Percentiles rank a stretch among this genome's conserved stretches.
Conservation (phyloP, 2,888 invertebrate species). For the Hyalella azteca region DNA sequence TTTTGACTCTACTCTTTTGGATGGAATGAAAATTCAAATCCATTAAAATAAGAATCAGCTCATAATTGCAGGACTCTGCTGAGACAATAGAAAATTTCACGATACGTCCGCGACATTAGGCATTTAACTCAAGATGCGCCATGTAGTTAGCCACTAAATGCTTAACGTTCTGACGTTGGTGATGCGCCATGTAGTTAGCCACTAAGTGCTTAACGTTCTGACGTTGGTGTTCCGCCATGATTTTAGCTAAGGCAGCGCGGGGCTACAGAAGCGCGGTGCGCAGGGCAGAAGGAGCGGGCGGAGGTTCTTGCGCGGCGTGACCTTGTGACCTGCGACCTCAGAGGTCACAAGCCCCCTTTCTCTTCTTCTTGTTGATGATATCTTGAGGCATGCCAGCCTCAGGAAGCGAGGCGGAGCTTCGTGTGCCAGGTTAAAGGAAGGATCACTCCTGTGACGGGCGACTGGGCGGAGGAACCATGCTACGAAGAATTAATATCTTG, state of each 20-base stretch:
- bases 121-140: too few species aligned
- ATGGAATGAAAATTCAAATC: too few species aligned
- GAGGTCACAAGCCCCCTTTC: constrained; percentile 29
- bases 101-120: too few species aligned
- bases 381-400: neutral
- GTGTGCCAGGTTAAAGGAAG: neutral
- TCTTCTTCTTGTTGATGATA: constrained; percentile 33
- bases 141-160: too few species aligned
- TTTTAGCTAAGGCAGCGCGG: neutral
- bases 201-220: neutral
- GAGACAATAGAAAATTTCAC: too few species aligned
- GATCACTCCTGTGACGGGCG: neutral
- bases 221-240: neutral
- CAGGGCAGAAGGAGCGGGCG: neutral
- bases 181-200: too few species aligned
- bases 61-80: too few species aligned
- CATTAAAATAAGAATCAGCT: too few species aligned
- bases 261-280: neutral
- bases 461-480: neutral
- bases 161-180: neutral
- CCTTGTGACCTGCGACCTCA: constrained; percentile 27
- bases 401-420: neutral
- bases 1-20: too few species aligned
- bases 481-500: too few species aligned
- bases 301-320: neutral